Percentiles rank a stretch among this genome's conserved stretches.
These are phyloP conservation scores for Australoheros facetus DNA, from an alignment of 2,797 vertebrate species.

Conservation along the genomic window DNA sequence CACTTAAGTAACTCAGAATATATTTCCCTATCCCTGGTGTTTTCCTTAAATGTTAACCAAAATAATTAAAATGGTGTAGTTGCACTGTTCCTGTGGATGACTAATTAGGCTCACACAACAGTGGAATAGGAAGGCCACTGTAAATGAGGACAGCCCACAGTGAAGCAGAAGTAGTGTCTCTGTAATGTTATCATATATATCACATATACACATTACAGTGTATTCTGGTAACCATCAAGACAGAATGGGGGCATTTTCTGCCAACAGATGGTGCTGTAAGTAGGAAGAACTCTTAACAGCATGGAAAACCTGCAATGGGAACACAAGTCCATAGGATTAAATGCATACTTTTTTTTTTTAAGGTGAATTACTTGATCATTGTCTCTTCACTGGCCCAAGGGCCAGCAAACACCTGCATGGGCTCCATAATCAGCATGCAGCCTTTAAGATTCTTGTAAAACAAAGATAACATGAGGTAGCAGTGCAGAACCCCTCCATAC, in stretches of 20 bases:
- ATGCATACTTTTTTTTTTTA: neutral
- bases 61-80: conserved; percentile 43
- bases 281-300: conserved; percentile 40
- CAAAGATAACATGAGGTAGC: conserved; percentile 35
- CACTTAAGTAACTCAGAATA: conserved; percentile 14
- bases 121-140: conserved; percentile 41
- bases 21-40: conserved; percentile 25
- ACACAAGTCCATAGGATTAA: conserved; percentile 13
- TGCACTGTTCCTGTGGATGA: conserved; percentile 35
- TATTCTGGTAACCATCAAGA: conserved; percentile 36
- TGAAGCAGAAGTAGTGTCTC: conserved; percentile 22
- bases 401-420: conserved; percentile 1
- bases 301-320: conserved; percentile 33
- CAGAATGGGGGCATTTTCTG: conserved; percentile 57
- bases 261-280: conserved; percentile 74
- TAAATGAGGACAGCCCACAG: conserved; percentile 62
- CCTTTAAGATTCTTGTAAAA: conserved; percentile 23
- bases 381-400: neutral
- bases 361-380: neutral
- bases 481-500: conserved; percentile 40
- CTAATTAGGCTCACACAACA: conserved; percentile 67
- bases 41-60: conserved; percentile 35
- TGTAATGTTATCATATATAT: conserved; percentile 31
- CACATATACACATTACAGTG: conserved; percentile 4
- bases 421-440: neutral